Evolutionary conservation across 2,113 vertebrate genomes (phyloP), one percentile per base, ranked within the genome.

Genomic region (Daubentonia madagascariensis): DNA sequence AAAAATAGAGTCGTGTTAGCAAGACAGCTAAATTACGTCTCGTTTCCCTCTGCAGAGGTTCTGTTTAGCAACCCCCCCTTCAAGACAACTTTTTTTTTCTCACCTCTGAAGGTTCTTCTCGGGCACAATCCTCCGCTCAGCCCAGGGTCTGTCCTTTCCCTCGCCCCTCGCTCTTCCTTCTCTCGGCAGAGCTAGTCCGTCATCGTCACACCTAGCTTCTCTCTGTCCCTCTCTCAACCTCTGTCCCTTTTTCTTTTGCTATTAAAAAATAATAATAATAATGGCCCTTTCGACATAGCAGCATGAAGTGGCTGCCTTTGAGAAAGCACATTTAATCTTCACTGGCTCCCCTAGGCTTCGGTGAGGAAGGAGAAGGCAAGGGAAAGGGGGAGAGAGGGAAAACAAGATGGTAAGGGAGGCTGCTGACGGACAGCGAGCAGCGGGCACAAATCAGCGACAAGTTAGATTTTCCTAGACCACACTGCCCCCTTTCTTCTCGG

Each of bases 311-410:
- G 98, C 99, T 99, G 99, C 99, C 99, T 99, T 99, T 99, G 98
- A 99, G 99, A 99, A 99, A 99, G 99, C 99, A 99, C 99, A 99
- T 99, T 99, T 99, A 99, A 99, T 99, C 99, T 99, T 99, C 98
- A 98, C 99, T 99, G 99, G 99, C 99, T 99, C 99, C 99, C 99
- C 98, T 99, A 99, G 99, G 99, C 99, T 99, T 99, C 99, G 97
- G 99, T 98, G 98, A 99, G 99, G 99, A 98, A 99, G 98, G 98
- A 98, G 98, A 98, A 97, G 97, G 97, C 95, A 97, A 88, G 95
- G 80, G 50, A 80, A 67, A 80, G 8, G 7, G 7, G 45, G 79
- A 32, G 96, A 88, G 95, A 87, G 94, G 98, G 98, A 98, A 97
- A 93, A 92, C 97, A 88, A 95, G 97, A 97, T 92, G 96, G 98